A percentile compares a stretch with the other conserved stretches of the same genome.
Evolutionary conservation across 2,888 invertebrate genomes (phyloP).

Genomic region (Eustalomyia histrio): DNA sequence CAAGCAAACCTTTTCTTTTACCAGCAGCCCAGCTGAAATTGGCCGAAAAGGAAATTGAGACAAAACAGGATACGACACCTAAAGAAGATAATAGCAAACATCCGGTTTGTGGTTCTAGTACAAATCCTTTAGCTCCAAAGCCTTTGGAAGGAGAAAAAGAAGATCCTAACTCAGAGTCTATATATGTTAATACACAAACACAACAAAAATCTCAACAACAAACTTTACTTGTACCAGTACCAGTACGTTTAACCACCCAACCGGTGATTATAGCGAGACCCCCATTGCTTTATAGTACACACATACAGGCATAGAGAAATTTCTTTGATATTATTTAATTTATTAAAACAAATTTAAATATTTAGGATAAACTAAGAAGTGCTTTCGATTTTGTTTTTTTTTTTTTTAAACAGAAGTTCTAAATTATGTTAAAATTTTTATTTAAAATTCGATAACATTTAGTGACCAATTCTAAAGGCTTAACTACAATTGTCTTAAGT

Average conservation of each 20-base stretch:
- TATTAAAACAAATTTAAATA: no score
- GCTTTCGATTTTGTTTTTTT: no score
- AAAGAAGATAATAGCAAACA: conserved; percentile 69
- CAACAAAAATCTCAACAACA: conserved; percentile 64
- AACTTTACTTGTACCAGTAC: conserved; percentile 18
- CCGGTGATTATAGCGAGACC: conserved; percentile 59
- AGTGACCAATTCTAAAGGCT: no score
- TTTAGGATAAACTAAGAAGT: no score
- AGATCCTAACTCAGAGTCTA: conserved; percentile 74
- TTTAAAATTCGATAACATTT: no score
- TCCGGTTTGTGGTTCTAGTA: conserved; percentile 74
- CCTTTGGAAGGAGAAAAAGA: conserved; percentile 70
- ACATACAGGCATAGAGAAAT: conserved; percentile 36
- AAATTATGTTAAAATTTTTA: no score
- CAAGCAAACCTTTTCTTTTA: conserved; percentile 61
- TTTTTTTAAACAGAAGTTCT: no score
- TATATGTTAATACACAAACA: conserved; percentile 68
- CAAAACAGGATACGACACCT: neutral
- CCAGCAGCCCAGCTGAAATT: conserved; percentile 63
- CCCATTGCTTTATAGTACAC: conserved; percentile 52
- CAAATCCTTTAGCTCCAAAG: conserved; percentile 73
- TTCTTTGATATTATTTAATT: neutral
- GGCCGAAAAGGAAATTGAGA: conserved; percentile 4
- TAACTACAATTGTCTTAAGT: no score
- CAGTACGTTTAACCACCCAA: conserved; percentile 36